Base-by-base conservation (phyloP, 1,140 invertebrate species). In the Bombus difficillimus region DNA sequence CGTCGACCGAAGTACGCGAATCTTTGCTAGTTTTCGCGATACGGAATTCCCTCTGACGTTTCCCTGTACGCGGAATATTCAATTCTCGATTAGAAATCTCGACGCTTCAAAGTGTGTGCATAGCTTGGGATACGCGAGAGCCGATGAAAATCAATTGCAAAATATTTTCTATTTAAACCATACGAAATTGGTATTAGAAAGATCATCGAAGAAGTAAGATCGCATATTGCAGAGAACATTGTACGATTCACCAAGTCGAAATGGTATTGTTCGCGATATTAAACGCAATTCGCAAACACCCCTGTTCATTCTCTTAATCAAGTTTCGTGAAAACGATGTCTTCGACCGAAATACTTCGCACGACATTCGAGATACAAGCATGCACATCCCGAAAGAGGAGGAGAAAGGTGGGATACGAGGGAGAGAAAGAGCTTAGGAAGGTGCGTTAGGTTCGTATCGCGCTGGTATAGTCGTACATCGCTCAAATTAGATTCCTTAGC, bases 401-500 rank as follows among this genome's bases (percentile, higher is more conserved):
- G n/a, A 10, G 39, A n/a, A 74, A 12, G 18, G 37, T n/a, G 10
- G 34, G 22, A 37, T 34, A 25, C 32, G 28, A 75, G 68, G 53
- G 64, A 34, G 71, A 76, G 43, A 75, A 74, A 59, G 77, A 53
- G n/a, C 53, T 39, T 25, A 37, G 83, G 66, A 43, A 79, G 76
- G 69, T 80, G 39, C 83, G 72, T 75, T 73, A 34, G 74, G 47
- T 34, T 43, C 3, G 80, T 64, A 73, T 62, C 81, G 81, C 25
- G 32, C 22, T 18, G 72, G 75, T 69, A 76, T 82, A 89, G 82
- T 80, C 83, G 88, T 94, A 90, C 92, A 93, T 95, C 93, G 94
- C 94, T 94, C 93, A 94, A 94, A 95, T 95, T 93, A 94, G 93
- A 94, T 95, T 94, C 93, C 93, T 93, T 91, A 87, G 91, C 85